These are phyloP conservation scores for Xestia ashworthii DNA, from an alignment of 2,888 invertebrate species.

Conservation along the genomic window DNA sequence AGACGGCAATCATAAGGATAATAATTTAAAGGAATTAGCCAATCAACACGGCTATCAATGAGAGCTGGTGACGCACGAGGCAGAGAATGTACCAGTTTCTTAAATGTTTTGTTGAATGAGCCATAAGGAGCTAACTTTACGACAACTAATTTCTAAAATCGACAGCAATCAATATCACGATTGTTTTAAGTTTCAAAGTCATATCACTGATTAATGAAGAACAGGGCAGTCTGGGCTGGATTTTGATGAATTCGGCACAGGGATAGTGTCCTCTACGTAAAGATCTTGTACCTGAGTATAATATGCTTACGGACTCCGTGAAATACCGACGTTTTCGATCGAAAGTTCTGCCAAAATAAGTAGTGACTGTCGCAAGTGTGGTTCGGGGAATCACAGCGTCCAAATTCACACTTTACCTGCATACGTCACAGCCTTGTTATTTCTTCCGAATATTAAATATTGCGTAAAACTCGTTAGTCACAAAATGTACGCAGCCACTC, in stretches of 20 bases:
- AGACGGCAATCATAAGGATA: background rate
- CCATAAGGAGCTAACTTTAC: background rate
- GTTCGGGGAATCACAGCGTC: constrained; percentile 44
- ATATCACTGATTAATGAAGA: background rate
- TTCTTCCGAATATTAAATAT: constrained; percentile 40
- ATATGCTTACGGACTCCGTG: background rate
- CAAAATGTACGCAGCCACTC: constrained; percentile 48
- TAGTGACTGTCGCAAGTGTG: background rate
- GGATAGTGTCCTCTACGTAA: background rate
- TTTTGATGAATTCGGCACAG: background rate
- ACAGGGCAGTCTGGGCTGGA: background rate
- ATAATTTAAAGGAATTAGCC: constrained; percentile 32
- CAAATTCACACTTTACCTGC: constrained; percentile 11
- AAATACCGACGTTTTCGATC: background rate
- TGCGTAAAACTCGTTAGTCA: constrained; percentile 53
- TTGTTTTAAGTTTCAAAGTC: background rate
- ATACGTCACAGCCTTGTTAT: constrained; percentile 47
- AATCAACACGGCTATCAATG: constrained; percentile 26
- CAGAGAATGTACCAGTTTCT: background rate
- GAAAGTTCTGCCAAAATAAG: background rate
- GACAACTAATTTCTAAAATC: background rate
- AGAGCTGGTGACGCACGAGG: background rate
- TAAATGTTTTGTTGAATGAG: background rate
- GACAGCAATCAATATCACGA: constrained; percentile 1
- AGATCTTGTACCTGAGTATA: background rate